Base-by-base conservation (phyloP, 2,888 invertebrate species). In the Augochlorella aurata region DNA sequence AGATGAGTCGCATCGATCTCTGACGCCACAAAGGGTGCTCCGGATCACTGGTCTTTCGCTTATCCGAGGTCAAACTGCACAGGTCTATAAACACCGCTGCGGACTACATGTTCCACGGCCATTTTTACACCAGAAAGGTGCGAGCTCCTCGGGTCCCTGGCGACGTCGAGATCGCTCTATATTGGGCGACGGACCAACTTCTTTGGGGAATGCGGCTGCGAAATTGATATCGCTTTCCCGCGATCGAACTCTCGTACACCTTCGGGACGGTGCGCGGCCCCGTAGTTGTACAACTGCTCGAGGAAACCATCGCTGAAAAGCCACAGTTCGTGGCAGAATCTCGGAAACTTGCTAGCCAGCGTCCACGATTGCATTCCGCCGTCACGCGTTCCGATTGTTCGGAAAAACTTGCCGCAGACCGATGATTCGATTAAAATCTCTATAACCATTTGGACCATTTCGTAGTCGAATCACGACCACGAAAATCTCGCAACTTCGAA, bases 11-110 rank as follows among this genome's bases (percentile, higher is more conserved):
- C 67, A 67, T 67, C 67, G 67, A 67, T 67, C 45, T 67, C 67
- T 67, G 47, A 47, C 21, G 21, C 21, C 21, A 47, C 67, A 45
- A 67, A 67, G 45, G 47, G 67, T 21, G 67, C 16, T 67, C 24
- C 67, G 67, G 67, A 67, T 47, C 67, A 47, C 24, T 67, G 47
- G 45, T 67, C 45, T 67, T 67, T 67, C 45, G 45, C 45, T 21
- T 14, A 12, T 21, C 67, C 21, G 47, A 47, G 67, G 45, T 67
- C 67, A 66, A 66, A 21, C 45, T 21, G 67, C 45, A 47, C 45
- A 14, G 45, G 67, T 47, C 67, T 47, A 67, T 67, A 47, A 63
- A 63, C 63, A 44, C 61, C 18, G 38, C 63, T 38, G 38, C 63
- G 63, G 63, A 10, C 18, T 63, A 44, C 18, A 38, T 44, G 63